Conservation (phyloP, 1,140 invertebrate genomes). For the Rhysida immarginata region DNA sequence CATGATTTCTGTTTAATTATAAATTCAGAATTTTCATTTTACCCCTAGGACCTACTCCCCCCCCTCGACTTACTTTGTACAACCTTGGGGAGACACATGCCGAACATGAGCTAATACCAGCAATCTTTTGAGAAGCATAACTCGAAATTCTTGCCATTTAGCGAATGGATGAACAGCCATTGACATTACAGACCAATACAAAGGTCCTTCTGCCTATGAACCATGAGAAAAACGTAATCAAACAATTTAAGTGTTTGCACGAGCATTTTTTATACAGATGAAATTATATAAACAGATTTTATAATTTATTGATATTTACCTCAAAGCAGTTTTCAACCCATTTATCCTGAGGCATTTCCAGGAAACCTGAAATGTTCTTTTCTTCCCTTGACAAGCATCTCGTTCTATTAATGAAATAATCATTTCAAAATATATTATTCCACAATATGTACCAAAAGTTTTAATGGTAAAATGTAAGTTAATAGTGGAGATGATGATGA, state of each 20-base stretch:
- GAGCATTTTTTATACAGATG: no score
- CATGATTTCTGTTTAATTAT: no score
- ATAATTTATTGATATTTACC: conserved; percentile 20
- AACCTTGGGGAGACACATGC: conserved; percentile 22
- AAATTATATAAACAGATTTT: no score
- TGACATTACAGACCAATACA: conserved; percentile 68
- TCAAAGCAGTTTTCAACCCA: conserved; percentile 68
- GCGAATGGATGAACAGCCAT: conserved; percentile 56
- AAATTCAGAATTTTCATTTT: no score
- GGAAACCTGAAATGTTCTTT: conserved; percentile 47
- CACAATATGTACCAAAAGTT: no score
- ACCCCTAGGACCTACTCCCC: no score
- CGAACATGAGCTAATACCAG: conserved; percentile 63
- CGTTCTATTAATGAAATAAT: conserved; percentile 51
- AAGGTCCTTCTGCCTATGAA: conserved; percentile 56
- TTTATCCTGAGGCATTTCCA: conserved; percentile 40
- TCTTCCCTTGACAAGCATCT: conserved; percentile 55
- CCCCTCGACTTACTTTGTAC: no score
- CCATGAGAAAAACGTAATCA: no score
- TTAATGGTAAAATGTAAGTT: no score
- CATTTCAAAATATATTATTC: no score
- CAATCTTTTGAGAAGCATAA: conserved; percentile 58
- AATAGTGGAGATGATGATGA: no score
- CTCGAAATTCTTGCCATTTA: conserved; percentile 45
- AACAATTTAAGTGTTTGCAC: no score